Evolutionary conservation across 2,113 vertebrate species (phyloP).

Genomic region (Galeopterus variegatus): DNA sequence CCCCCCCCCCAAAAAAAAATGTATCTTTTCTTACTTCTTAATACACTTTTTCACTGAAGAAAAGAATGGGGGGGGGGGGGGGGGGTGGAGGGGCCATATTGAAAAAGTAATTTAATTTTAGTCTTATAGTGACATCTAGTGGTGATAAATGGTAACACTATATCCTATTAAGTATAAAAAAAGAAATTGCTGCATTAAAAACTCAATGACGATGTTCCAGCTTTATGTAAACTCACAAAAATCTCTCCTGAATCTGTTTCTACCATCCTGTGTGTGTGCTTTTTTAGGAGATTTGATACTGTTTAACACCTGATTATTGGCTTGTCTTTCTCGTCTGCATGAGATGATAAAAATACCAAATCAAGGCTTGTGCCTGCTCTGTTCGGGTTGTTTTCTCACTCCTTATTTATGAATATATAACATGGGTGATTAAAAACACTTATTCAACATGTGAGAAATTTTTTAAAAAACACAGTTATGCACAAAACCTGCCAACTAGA

Average conservation of each 20-base stretch:
- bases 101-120: constrained; percentile 75
- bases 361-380: neutral
- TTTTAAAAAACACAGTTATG: neutral
- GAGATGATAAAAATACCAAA: neutral
- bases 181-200: constrained; percentile 16
- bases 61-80: too few species aligned
- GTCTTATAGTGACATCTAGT: constrained; percentile 95
- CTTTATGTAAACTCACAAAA: neutral
- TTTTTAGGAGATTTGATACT: neutral
- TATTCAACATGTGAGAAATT: neutral
- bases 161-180: constrained; percentile 30
- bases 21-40: constrained; percentile 19
- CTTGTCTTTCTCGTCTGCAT: neutral
- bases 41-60: constrained; percentile 6
- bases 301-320: neutral
- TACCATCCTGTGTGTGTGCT: neutral
- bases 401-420: neutral
- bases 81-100: rapidly evolving
- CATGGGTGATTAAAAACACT: neutral
- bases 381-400: neutral
- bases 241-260: neutral
- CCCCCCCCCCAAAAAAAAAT: neutral
- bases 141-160: constrained; percentile 63
- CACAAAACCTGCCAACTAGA: neutral
- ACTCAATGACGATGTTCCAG: neutral